Conservation (phyloP, 2,113 vertebrate genomes). For the Zosterops pallidus region DNA sequence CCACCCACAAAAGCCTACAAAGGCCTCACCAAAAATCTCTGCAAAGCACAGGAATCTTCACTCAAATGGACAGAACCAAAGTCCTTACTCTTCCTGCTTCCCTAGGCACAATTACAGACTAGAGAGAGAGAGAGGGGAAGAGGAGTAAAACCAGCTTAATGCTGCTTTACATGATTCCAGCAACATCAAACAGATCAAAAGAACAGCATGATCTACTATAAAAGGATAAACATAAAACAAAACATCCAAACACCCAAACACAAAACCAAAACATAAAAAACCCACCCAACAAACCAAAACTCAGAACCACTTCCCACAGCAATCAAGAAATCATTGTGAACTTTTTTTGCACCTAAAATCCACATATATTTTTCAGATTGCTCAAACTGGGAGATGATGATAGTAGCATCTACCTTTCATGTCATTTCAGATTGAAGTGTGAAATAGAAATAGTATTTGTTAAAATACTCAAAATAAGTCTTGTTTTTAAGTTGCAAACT, state of each 20-base stretch:
- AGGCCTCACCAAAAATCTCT: not conserved
- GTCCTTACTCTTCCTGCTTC: not conserved
- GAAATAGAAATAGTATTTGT: not conserved
- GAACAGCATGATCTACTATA: not conserved
- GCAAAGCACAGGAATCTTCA: not conserved
- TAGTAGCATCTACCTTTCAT: not conserved
- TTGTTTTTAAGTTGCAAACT: not conserved
- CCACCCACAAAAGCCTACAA: not conserved
- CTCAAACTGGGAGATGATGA: not conserved
- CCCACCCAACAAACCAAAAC: not conserved
- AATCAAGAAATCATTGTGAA: not conserved
- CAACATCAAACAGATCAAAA: not conserved
- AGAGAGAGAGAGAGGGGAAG: not conserved
- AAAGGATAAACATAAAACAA: not conserved
- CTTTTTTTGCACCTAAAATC: not conserved
- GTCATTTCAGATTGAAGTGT: not conserved
- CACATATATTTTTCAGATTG: not conserved
- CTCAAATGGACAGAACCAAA: not conserved
- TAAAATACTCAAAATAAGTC: not conserved
- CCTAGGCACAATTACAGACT: not conserved
- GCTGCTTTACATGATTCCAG: not conserved
- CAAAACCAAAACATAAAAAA: not conserved
- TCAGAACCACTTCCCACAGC: not conserved
- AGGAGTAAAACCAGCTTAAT: not conserved
- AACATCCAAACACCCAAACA: not conserved